A percentile compares a stretch with the other conserved stretches of the same genome.
Evolutionary conservation across 2,797 vertebrate species (phyloP).

Genomic region (Salmo trutta): DNA sequence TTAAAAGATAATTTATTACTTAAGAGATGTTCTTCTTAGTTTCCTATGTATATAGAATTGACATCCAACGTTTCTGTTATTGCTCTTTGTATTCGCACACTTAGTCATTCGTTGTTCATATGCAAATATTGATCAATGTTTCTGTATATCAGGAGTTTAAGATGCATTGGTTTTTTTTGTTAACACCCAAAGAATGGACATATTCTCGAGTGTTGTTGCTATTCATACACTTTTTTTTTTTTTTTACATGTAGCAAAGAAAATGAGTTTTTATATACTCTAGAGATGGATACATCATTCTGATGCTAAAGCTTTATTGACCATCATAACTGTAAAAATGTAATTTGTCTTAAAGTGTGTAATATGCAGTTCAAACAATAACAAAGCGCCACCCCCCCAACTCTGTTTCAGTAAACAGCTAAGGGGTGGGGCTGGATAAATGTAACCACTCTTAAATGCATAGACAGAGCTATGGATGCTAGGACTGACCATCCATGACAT

Average conservation of each 20-base stretch:
- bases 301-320: slow-evolving; percentile 41
- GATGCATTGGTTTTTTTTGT: slow-evolving; percentile 59
- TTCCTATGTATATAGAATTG: slow-evolving; percentile 72
- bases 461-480: not conserved
- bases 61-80: slow-evolving; percentile 67
- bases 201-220: slow-evolving; percentile 4
- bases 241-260: slow-evolving; percentile 30
- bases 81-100: slow-evolving; percentile 69
- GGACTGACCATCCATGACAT: not conserved
- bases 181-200: not conserved
- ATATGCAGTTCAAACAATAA: not conserved
- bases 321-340: slow-evolving; percentile 59
- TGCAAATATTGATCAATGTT: slow-evolving; percentile 70
- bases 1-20: slow-evolving; percentile 77
- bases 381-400: not conserved
- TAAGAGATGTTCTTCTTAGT: slow-evolving; percentile 61
- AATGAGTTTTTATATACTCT: slow-evolving; percentile 40
- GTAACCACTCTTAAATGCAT: not conserved
- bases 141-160: slow-evolving; percentile 77
- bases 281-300: slow-evolving; percentile 47
- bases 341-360: slow-evolving; percentile 49
- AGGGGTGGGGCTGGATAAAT: not conserved
- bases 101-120: slow-evolving; percentile 70
- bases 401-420: not conserved
- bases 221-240: not conserved